Base-by-base conservation (phyloP, 2,797 vertebrate species). In the Trichosurus vulpecula region DNA sequence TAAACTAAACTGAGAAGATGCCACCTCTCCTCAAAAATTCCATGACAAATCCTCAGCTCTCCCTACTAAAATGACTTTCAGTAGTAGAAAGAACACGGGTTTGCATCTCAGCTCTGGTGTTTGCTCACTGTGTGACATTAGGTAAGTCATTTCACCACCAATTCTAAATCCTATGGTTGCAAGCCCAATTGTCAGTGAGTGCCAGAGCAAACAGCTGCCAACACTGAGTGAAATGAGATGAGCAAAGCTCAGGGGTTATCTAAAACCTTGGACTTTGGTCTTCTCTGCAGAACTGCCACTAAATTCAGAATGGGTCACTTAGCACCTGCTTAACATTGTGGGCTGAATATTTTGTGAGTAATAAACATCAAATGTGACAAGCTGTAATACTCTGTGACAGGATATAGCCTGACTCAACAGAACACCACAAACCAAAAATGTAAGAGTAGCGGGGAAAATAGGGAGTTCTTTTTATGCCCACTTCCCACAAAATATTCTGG, bases 401-500 rank as follows among this genome's bases (percentile, higher is more conserved):
- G 93, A 91, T 31, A 35, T 0, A 91, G 57, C 35, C 27, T 91
- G n/a, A 58, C 56, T 93, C 89, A 94, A 54, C 27, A 19, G n/a
- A 90, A 91, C 2, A 55, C 4, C 41, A 57, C 55, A 95, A 95
- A 95, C 11, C 57, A 61, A 93, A 96, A 93, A 53, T 3, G 35
- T 2, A 52, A 91, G 58, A 66, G 54, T 47, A 81, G 95, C 6
- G 22, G 54, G 2, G 10, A 54, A 31, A 66, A n/a, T 16, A 31
- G 22, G 92, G 74, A 58, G 81, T 29, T 89, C 90, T 81, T 94
- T 87, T 13, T n/a, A 51, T 4, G 13, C 25, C 52, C 2, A 13
- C 52, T 93, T 91, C 54, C 92, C 93, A 93, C 52, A 90, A 52
- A 91, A 66, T 12, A 66, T 56, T 96, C 92, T 54, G 29, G 51